These are phyloP conservation scores for Diabrotica balteata DNA, from an alignment of 2,888 invertebrate genomes.

Conservation along the genomic window DNA sequence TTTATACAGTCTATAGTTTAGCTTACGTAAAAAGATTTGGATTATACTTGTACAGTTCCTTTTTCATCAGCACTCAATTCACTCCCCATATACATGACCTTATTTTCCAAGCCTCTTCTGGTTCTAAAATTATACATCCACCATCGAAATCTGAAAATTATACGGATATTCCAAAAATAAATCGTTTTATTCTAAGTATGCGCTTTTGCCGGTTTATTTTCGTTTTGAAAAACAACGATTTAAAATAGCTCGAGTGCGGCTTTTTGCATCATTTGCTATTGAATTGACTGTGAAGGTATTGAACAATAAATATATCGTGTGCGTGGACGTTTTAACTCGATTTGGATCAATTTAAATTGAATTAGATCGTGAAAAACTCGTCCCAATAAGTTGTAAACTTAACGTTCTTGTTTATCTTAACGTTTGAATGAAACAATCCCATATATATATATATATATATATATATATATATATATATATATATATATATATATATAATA, in stretches of 20 bases:
- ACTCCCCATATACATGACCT: neutral
- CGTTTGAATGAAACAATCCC: neutral
- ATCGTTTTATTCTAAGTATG: neutral
- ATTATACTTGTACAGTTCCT: too few species aligned
- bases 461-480: constrained; percentile 1
- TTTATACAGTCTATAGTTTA: too few species aligned
- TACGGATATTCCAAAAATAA: neutral
- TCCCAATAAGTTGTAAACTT: too few species aligned
- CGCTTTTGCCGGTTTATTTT: constrained; percentile 24
- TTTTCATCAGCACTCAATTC: too few species aligned
- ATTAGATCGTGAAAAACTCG: too few species aligned
- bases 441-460: constrained; percentile 1
- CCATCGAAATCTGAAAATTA: neutral
- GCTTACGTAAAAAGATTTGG: too few species aligned
- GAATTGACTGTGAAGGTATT: constrained; percentile 1
- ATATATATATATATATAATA: neutral
- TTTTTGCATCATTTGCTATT: constrained; percentile 2
- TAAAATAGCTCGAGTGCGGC: constrained; percentile 15
- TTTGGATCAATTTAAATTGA: too few species aligned
- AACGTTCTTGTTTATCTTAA: neutral
- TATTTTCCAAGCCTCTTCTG: neutral
- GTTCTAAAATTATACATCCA: neutral
- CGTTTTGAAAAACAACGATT: constrained; percentile 22
- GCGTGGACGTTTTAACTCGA: too few species aligned
- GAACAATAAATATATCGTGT: neutral